Evolutionary conservation across 2,797 vertebrate genomes (phyloP).

Genomic region (Botia almorhae): DNA sequence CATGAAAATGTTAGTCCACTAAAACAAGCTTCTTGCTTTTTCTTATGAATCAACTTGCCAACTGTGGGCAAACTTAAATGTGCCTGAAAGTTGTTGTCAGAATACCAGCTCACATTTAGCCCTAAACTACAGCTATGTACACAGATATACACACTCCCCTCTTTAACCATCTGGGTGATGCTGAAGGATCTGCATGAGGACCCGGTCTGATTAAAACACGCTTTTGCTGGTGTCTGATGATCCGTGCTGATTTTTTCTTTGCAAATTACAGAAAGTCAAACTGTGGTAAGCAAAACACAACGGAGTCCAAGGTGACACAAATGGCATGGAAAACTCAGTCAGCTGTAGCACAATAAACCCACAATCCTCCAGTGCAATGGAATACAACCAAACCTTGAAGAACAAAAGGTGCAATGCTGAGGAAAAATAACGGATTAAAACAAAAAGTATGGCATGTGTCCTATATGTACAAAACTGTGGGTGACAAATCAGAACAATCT

Average conservation of each 20-base stretch:
- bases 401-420: neutral
- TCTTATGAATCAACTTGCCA: neutral
- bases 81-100: neutral
- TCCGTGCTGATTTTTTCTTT: conserved; percentile 52
- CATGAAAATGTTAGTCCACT: neutral
- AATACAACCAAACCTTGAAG: neutral
- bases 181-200: conserved; percentile 70
- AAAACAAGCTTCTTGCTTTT: neutral
- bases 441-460: neutral
- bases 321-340: neutral
- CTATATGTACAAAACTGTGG: neutral
- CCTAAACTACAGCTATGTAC: neutral
- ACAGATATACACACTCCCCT: conserved; percentile 71
- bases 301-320: neutral
- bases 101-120: neutral
- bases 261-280: conserved; percentile 43
- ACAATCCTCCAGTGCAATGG: conserved; percentile 8
- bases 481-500: neutral
- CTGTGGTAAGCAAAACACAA: conserved; percentile 6
- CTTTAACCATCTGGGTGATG: conserved; percentile 77
- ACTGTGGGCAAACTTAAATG: neutral
- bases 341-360: neutral
- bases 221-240: conserved; percentile 40
- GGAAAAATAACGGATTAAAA: neutral
- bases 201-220: conserved; percentile 34